Conservation (phyloP, 2,113 vertebrate genomes). For the Spea bombifrons region DNA sequence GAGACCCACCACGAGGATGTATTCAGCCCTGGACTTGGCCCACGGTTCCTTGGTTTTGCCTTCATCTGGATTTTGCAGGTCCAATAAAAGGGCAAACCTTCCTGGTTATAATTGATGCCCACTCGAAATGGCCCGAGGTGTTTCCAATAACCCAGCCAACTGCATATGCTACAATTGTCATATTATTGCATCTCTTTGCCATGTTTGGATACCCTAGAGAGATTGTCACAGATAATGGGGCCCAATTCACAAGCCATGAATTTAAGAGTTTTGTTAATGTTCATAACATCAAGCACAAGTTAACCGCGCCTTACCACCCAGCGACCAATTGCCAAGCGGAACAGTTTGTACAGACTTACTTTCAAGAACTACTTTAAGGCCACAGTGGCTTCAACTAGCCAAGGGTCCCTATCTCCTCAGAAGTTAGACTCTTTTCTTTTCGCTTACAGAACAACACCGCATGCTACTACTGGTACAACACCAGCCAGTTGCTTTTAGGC, state of each 20-base stretch:
- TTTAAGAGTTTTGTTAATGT: neutral
- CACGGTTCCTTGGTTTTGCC: neutral
- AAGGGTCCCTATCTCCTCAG: neutral
- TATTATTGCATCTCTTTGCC: neutral
- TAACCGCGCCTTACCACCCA: neutral
- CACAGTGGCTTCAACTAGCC: neutral
- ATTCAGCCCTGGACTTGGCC: neutral
- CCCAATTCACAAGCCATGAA: neutral
- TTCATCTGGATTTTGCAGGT: neutral
- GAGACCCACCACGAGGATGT: neutral
- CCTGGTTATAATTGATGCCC: neutral
- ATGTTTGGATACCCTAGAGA: neutral
- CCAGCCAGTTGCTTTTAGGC: neutral
- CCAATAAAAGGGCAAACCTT: neutral
- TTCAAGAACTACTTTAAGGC: neutral
- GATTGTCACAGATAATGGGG: neutral
- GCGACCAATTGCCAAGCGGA: neutral
- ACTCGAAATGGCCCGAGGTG: neutral
- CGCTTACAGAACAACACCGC: neutral
- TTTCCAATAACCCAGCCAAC: neutral
- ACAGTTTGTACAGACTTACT: neutral
- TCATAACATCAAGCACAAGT: neutral
- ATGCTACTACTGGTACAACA: neutral
- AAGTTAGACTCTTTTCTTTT: neutral
- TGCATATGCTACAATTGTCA: neutral